phyloP scores from a whole-genome alignment of 2,888 invertebrate genomes.

The Phortica magna region DNA sequence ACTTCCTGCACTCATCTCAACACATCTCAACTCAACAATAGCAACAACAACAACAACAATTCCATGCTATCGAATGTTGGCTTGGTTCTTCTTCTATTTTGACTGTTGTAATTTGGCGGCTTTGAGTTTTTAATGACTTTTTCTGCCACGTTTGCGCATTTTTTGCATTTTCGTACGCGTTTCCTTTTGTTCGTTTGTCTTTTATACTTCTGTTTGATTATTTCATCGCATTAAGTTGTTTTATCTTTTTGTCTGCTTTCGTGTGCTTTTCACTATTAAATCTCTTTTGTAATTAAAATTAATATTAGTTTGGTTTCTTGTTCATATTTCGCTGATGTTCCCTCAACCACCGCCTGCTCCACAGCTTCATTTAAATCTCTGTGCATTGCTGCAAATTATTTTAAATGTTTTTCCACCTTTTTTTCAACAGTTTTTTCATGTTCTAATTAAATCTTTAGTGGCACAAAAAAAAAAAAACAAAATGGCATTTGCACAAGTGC shows the following conservation, averaged over 20 bases:
- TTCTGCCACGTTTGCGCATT: conserved; percentile 28
- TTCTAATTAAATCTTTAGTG: too few relatives aligned
- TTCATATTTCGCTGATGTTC: neutral
- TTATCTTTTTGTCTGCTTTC: conserved; percentile 20
- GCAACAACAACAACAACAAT: too few relatives aligned
- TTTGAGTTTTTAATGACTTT: conserved; percentile 41
- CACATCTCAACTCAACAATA: neutral
- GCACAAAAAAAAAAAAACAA: too few relatives aligned
- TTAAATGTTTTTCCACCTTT: too few relatives aligned
- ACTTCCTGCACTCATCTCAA: neutral
- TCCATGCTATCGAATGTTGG: neutral
- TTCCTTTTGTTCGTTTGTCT: conserved; percentile 57
- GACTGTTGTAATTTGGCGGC: conserved; percentile 37
- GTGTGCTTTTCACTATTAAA: conserved; percentile 7
- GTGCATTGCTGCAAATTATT: too few relatives aligned
- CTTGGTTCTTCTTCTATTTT: conserved; percentile 43
- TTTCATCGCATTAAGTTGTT: neutral
- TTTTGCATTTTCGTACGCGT: neutral
- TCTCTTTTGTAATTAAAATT: conserved; percentile 61
- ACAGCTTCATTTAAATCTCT: neutral
- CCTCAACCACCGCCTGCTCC: neutral
- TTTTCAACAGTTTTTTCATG: too few relatives aligned
- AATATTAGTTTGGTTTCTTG: conserved; percentile 54
- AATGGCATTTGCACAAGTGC: too few relatives aligned
- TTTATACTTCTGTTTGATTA: conserved; percentile 18